phyloP scores from a whole-genome alignment of 2,888 invertebrate genomes.

The Drosophila mimetica region DNA sequence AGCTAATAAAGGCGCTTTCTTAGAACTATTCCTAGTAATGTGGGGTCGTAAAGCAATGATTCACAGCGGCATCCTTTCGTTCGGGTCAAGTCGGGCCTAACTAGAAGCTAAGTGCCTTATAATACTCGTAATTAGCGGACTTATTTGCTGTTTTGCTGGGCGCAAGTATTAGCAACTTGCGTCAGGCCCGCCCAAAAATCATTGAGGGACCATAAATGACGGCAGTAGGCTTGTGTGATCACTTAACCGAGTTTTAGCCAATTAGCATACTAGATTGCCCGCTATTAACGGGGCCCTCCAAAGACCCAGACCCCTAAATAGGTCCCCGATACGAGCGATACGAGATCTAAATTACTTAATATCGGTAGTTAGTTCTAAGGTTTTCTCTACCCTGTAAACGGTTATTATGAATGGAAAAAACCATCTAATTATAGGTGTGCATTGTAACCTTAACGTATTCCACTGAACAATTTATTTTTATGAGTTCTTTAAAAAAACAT shows the following conservation, averaged over 20 bases:
- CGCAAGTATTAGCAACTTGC: slow-evolving; percentile 19
- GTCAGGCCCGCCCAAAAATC: slow-evolving; percentile 38
- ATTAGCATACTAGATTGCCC: slow-evolving; percentile 49
- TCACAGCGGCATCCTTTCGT: slow-evolving; percentile 31
- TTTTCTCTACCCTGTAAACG: slow-evolving; percentile 5
- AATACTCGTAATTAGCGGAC: slow-evolving; percentile 13
- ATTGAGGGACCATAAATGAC: slow-evolving; percentile 14
- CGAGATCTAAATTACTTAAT: slow-evolving; percentile 16
- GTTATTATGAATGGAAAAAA: slow-evolving; percentile 7
- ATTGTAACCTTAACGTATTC: neutral
- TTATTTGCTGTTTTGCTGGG: slow-evolving; percentile 4
- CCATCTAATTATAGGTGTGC: slow-evolving; percentile 1
- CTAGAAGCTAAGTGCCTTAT: slow-evolving; percentile 6
- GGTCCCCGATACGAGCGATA: slow-evolving; percentile 18
- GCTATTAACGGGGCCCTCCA: slow-evolving; percentile 43
- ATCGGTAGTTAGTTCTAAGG: slow-evolving; percentile 3
- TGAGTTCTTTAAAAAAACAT: neutral
- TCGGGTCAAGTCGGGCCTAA: slow-evolving; percentile 1
- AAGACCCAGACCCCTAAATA: slow-evolving; percentile 36
- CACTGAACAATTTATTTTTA: neutral
- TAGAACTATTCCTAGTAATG: slow-evolving; percentile 6
- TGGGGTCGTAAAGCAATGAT: slow-evolving; percentile 14
- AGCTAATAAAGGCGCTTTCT: slow-evolving; percentile 5
- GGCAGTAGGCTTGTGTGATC: slow-evolving; percentile 33
- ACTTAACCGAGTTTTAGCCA: slow-evolving; percentile 25